Evolutionary conservation across 2,797 vertebrate genomes (phyloP).

Genomic region (Esox masquinongy): DNA sequence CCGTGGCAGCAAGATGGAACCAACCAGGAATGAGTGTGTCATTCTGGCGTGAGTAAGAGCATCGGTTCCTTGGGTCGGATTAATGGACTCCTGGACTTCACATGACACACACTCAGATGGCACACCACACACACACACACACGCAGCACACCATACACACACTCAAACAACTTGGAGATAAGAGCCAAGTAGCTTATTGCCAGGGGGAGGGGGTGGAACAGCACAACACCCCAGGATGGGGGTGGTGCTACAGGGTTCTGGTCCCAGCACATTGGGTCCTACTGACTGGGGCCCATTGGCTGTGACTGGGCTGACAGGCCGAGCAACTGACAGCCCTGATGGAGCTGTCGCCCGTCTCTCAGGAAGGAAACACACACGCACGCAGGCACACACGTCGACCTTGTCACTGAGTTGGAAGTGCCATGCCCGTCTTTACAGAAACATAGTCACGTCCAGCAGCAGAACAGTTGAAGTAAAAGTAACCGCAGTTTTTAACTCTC

Average conservation of each 20-base stretch:
- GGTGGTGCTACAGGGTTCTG: constrained; percentile 26
- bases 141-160: too few species aligned
- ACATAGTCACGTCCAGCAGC: too few species aligned
- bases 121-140: too few species aligned
- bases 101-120: too few species aligned
- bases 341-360: neutral
- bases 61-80: neutral
- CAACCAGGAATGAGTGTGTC: neutral
- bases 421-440: neutral
- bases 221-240: constrained; percentile 7
- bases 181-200: constrained; percentile 20
- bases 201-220: neutral
- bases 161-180: constrained; percentile 22
- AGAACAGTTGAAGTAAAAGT: too few species aligned
- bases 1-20: too few species aligned
- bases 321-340: too few species aligned
- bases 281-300: neutral
- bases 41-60: neutral
- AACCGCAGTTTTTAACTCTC: too few species aligned
- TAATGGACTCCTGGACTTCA: constrained; percentile 9
- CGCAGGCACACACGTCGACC: too few species aligned
- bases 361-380: neutral
- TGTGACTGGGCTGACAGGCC: neutral
- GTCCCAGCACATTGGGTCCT: constrained; percentile 18
- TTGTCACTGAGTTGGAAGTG: neutral